Evolutionary conservation across 2,888 invertebrate genomes (phyloP), one percentile per base, ranked within the genome.

Genomic region (Venustoraphidia nigricollis): DNA sequence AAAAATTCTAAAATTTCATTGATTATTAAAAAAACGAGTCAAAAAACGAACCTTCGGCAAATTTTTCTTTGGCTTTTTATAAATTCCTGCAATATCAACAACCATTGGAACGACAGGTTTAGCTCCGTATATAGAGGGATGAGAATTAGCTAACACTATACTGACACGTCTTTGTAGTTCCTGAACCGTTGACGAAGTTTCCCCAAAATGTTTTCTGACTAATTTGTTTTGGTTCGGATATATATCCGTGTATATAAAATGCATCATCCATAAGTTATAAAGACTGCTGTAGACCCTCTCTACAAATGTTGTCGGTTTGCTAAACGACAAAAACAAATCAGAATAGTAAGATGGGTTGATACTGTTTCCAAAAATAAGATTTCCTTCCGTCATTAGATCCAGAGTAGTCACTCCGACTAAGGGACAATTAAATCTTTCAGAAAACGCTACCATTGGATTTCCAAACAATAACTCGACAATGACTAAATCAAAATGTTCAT

Each of bases 1-100:
- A 17, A 17, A 3, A 17, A 2, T 1, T 42, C 9, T 17, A 42
- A 2, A 14, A 14, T 8, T 42, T 2, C 10, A 2, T 42, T 10
- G 6, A 42, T 17, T 8, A n/a, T n/a, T n/a, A n/a, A n/a, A n/a
- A n/a, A n/a, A n/a, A n/a, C n/a, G n/a, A 42, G 10, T 17, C 9
- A 40, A 10, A 17, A 11, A 2, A 46, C 48, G 55, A 57, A 67
- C 70, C 57, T 60, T 45, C 3, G 67, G 66, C 27, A 69, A 53
- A 13, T 61, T 56, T 41, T 65, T 62, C 5, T 58, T 50, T 4
- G 61, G 59, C 9, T 58, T 61, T 40, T 63, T 57, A 52, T 67
- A 68, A 43, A 68, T 56, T 10, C 67, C 67, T 36, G 66, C 66
- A 43, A 66, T 58, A 42, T 62, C 64, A 6, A 67, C 51, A 8